Conservation (phyloP, 2,888 invertebrate genomes). For the Artemia sinica region DNA sequence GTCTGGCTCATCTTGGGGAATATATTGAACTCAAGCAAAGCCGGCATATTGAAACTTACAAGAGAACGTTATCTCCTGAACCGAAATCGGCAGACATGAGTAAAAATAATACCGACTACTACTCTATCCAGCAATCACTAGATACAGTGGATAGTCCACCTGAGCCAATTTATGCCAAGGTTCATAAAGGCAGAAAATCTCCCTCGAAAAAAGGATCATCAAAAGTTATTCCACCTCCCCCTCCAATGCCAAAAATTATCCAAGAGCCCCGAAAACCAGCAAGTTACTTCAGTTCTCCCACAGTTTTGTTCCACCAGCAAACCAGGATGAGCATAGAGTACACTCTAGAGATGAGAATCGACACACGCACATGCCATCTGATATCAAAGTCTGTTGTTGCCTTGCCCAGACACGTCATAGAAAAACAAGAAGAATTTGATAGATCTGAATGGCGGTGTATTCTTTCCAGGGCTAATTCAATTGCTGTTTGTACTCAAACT, state of each 20-base stretch:
- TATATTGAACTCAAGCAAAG: background rate
- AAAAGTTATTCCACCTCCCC: background rate
- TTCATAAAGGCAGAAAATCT: background rate
- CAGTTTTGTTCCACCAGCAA: background rate
- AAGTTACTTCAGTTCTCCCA: background rate
- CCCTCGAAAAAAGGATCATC: background rate
- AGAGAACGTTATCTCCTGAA: background rate
- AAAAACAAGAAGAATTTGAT: background rate
- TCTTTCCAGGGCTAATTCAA: background rate
- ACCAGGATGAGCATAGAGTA: background rate
- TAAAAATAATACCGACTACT: background rate
- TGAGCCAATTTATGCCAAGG: background rate
- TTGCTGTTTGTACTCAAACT: background rate
- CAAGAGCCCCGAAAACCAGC: background rate
- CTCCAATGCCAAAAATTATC: background rate
- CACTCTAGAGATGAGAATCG: background rate
- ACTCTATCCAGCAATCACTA: background rate
- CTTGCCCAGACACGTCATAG: background rate
- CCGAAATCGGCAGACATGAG: background rate
- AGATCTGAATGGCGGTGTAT: background rate
- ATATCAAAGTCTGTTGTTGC: background rate
- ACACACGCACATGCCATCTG: background rate
- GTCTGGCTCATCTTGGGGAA: constrained; percentile 4
- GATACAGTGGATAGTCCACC: background rate
- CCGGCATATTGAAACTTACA: background rate